phyloP scores from a whole-genome alignment of 1,140 invertebrate genomes.

The Panulirus ornatus region DNA sequence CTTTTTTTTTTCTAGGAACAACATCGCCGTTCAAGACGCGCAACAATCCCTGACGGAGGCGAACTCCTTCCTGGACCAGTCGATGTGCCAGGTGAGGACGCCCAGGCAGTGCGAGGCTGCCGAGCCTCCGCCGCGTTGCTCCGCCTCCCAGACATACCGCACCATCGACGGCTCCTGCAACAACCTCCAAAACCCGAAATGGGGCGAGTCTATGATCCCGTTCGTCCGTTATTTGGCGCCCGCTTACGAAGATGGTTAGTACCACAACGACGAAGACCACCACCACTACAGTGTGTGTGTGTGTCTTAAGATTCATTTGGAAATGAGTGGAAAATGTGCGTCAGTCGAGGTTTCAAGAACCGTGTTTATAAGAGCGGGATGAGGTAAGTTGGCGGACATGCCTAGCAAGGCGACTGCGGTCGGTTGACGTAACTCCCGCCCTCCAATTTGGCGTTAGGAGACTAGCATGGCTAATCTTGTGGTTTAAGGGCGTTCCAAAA shows the following conservation, averaged over 20 bases:
- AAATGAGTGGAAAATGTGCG: background rate
- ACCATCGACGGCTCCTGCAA: constrained; percentile 82
- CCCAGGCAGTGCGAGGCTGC: background rate
- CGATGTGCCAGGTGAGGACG: background rate
- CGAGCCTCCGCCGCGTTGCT: background rate
- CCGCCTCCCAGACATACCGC: constrained; percentile 75
- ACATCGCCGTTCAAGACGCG: constrained; percentile 18
- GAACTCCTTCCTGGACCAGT: background rate
- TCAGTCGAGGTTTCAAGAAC: no score
- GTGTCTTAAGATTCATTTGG: background rate
- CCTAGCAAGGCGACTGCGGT: no score
- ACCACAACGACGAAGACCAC: background rate
- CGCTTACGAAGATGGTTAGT: constrained; percentile 89
- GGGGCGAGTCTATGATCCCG: constrained; percentile 87
- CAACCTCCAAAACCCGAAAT: constrained; percentile 85
- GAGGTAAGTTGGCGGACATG: no score
- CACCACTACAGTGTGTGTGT: background rate
- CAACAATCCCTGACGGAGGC: background rate
- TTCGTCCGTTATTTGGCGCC: constrained; percentile 89
- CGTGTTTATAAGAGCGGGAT: no score
- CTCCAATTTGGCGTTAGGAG: no score
- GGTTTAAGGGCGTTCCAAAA: no score
- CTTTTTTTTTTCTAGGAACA: background rate
- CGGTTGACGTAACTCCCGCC: no score
- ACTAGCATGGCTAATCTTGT: no score